Conservation (phyloP, 2,113 vertebrate genomes). For the Loxodonta africana region DNA sequence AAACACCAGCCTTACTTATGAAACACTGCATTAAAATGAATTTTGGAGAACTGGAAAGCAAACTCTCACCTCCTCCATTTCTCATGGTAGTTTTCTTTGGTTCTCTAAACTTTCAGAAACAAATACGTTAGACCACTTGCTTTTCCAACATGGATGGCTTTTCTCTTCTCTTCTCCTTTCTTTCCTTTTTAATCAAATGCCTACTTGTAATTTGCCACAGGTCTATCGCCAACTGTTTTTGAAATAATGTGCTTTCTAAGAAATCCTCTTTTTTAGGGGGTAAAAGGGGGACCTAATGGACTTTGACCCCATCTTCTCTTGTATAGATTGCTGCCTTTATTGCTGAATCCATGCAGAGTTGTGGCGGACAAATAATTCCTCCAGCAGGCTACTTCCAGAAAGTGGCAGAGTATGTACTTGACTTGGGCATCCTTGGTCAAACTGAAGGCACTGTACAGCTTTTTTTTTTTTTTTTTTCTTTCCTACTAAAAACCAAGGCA, state of each 20-base stretch:
- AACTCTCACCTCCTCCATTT: neutral
- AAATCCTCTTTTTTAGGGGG: neutral
- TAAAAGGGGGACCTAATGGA: neutral
- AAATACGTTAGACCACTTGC: neutral
- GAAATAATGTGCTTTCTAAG: neutral
- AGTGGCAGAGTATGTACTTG: slow-evolving; percentile 96
- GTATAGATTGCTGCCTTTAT: slow-evolving; percentile 96
- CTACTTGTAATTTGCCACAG: neutral
- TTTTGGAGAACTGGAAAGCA: neutral
- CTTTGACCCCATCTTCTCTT: slow-evolving; percentile 88
- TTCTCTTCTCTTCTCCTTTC: neutral
- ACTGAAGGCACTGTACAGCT: slow-evolving; percentile 21
- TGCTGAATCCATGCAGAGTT: slow-evolving; percentile 99
- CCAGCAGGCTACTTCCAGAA: slow-evolving; percentile 98
- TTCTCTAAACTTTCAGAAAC: neutral
- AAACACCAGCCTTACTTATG: neutral
- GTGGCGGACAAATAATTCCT: slow-evolving; percentile 98
- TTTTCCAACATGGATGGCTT: neutral
- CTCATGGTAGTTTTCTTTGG: neutral
- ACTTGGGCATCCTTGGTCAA: slow-evolving; percentile 62
- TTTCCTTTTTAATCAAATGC: neutral
- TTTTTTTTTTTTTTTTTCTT: neutral
- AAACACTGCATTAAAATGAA: slow-evolving; percentile 7
- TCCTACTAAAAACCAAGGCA: neutral
- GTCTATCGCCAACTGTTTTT: neutral